phyloP scores from a whole-genome alignment of 2,888 invertebrate species.

The Hypomecis atomaria region DNA sequence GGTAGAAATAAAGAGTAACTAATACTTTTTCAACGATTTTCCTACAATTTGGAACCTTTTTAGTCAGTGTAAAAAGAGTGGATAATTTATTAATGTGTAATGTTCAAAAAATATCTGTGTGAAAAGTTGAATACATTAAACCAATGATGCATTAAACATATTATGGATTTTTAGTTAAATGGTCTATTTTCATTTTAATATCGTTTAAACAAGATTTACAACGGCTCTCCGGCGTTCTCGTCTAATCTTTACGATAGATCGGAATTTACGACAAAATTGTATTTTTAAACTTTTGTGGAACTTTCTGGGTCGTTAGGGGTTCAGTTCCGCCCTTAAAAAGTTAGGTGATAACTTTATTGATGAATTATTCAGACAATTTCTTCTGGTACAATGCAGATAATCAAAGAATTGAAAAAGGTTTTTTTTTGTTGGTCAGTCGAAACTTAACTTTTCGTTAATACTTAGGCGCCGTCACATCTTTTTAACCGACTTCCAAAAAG shows the following conservation, averaged over 20 bases:
- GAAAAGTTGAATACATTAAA: too few species aligned
- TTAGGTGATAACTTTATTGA: slow-evolving; percentile 29
- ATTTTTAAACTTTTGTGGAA: slow-evolving; percentile 29
- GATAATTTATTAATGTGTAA: too few species aligned
- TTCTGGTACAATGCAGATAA: slow-evolving; percentile 8
- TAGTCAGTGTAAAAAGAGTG: too few species aligned
- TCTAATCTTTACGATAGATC: slow-evolving; percentile 31
- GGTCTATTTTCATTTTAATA: not conserved
- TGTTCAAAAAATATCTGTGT: too few species aligned
- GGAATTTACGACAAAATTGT: slow-evolving; percentile 21
- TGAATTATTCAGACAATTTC: slow-evolving; percentile 28
- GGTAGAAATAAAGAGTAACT: too few species aligned
- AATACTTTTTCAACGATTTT: too few species aligned
- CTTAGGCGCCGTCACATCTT: too few species aligned
- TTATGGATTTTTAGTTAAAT: not conserved
- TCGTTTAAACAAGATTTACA: slow-evolving; percentile 38
- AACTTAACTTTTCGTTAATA: not conserved
- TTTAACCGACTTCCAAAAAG: too few species aligned
- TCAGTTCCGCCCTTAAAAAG: slow-evolving; percentile 27
- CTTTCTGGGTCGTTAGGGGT: slow-evolving; percentile 23
- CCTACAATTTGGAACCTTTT: too few species aligned
- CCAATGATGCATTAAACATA: not conserved
- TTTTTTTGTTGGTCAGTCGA: not conserved
- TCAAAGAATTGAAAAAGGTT: not conserved
- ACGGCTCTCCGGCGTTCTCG: slow-evolving; percentile 26